phyloP scores from a whole-genome alignment of 2,888 invertebrate species.

The Actias luna region DNA sequence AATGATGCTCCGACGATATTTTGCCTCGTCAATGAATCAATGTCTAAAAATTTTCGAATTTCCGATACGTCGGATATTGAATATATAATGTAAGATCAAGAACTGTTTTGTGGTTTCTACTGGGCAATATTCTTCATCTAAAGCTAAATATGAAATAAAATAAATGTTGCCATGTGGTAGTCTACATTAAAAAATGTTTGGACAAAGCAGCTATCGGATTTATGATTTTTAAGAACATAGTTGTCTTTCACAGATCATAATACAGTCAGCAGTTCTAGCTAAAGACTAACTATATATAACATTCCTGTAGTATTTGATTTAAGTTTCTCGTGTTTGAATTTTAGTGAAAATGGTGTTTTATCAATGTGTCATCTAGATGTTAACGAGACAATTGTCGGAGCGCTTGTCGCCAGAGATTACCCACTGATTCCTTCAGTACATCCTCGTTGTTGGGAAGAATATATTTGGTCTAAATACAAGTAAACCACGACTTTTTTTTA shows the following conservation, averaged over 20 bases:
- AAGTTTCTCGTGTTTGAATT: constrained; percentile 28
- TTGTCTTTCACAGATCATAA: background rate
- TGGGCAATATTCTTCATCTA: too few species aligned
- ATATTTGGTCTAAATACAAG: constrained; percentile 80
- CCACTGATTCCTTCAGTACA: constrained; percentile 82
- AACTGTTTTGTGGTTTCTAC: too few species aligned
- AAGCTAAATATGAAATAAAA: too few species aligned
- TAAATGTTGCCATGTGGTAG: too few species aligned
- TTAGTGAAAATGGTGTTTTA: constrained; percentile 73
- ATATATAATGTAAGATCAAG: constrained; percentile 55
- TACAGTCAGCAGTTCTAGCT: background rate
- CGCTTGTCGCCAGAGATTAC: constrained; percentile 62
- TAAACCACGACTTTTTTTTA: constrained; percentile 36
- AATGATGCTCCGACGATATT: constrained; percentile 51
- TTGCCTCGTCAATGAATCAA: constrained; percentile 51
- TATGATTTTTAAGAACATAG: too few species aligned
- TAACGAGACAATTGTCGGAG: constrained; percentile 55
- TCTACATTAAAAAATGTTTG: too few species aligned
- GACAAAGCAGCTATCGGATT: too few species aligned
- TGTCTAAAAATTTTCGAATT: constrained; percentile 59
- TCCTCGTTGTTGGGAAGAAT: constrained; percentile 80
- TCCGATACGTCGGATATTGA: constrained; percentile 38
- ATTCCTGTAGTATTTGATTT: constrained; percentile 9
- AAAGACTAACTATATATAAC: background rate
- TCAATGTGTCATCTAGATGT: constrained; percentile 71